Percentiles rank a stretch among this genome's conserved stretches.
Conservation (phyloP, 2,888 invertebrate species). For the Mythimna impura region DNA sequence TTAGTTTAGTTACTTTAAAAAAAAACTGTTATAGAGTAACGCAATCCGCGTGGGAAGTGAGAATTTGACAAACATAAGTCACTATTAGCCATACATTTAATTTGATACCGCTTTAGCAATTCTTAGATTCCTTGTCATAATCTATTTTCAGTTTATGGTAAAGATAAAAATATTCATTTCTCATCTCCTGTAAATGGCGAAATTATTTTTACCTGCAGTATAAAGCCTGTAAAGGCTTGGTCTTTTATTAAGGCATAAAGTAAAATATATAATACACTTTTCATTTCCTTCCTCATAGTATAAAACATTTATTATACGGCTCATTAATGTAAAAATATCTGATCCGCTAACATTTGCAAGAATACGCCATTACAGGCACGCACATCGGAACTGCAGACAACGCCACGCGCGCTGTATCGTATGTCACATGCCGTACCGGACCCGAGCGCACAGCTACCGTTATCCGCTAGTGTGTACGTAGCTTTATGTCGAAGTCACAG, state of each 20-base stretch:
- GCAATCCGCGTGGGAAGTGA: not conserved
- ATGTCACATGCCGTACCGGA: not conserved
- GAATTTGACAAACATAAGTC: not conserved
- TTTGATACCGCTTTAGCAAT: not conserved
- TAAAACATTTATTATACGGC: constrained; percentile 24
- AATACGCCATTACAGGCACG: constrained; percentile 56
- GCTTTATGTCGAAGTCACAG: constrained; percentile 21
- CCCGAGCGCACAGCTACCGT: not conserved
- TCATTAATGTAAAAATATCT: constrained; percentile 36
- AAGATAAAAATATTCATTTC: not conserved
- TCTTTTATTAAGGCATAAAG: not conserved
- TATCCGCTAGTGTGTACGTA: not conserved
- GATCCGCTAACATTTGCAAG: constrained; percentile 49
- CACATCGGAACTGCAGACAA: constrained; percentile 21
- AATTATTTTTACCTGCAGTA: not conserved
- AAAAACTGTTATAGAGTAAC: not conserved
- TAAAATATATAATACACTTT: constrained; percentile 6
- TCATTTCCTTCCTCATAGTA: constrained; percentile 20
- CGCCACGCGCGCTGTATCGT: not conserved
- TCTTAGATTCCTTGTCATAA: not conserved
- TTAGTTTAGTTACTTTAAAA: not conserved
- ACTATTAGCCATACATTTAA: not conserved
- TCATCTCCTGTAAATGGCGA: not conserved
- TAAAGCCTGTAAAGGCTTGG: not conserved
- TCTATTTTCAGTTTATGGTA: not conserved